Base-by-base conservation (phyloP, 2,797 vertebrate genomes). In the Amblyopsis hoosieri region DNA sequence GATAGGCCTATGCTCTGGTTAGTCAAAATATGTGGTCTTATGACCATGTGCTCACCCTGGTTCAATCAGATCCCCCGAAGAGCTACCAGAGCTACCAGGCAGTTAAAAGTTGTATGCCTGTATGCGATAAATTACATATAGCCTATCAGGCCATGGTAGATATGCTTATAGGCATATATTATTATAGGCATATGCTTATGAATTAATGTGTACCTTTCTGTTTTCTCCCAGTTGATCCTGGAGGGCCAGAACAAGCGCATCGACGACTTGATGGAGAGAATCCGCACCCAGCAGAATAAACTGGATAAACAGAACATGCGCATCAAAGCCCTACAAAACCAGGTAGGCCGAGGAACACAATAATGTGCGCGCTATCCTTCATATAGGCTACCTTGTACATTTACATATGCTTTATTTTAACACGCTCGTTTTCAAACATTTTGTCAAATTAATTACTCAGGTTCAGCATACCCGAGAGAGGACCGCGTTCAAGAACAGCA, bases 291-390 rank as follows among this genome's bases (percentile, higher is more conserved):
- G 62, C 97, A 98, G 71, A 94, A 94, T 68, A 95, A 96, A 75
- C 91, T 98, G 42, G 96, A 98, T 82, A 99, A 99, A 74, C 97
- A 98, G 79, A 96, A 94, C 12, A 69, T 95, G 68, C 94, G 94
- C 77, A 96, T 99, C 59, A 92, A 95, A 75, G 93, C 89, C 6
- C 85, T 99, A 45, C 96, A 98, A 69, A 95, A 84, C 78, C 95
- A 97, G 92, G 97, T 99, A 80, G 19, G 19, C 19, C 67, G 13
- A 8, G 33, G 33, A 8, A 23, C 19, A 23, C 6, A 37, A 8
- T 1, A 8, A 37, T 37, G 33, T 37, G 33, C 19, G 19, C 19
- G 19, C 33, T 37, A 37, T 4, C 5, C 33, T 8, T 8, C 8
- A 5, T 37, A 37, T 23, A 23, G 19, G 19, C 19, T 23, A 23